Evolutionary conservation across 2,797 vertebrate genomes (phyloP).

Genomic region (Enteromius viviparus): DNA sequence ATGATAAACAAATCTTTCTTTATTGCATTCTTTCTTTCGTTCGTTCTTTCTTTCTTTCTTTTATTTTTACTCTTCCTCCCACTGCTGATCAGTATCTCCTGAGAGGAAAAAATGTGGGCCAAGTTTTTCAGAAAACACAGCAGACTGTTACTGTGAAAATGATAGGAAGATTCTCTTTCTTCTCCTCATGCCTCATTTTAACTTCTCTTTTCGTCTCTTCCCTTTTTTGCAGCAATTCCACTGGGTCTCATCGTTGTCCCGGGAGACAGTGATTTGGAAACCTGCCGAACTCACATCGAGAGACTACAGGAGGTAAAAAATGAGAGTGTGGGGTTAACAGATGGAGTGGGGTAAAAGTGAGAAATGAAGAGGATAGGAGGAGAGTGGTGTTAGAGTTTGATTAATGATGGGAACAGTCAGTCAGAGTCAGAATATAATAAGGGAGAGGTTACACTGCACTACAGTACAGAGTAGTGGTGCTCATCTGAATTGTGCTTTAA

Average conservation of each 20-base stretch:
- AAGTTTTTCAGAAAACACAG: slow-evolving; percentile 18
- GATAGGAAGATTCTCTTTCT: slow-evolving; percentile 24
- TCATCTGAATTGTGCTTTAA: background rate
- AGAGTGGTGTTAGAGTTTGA: slow-evolving; percentile 32
- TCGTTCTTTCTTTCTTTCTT: background rate
- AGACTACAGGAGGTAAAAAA: slow-evolving; percentile 88
- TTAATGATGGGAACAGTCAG: slow-evolving; percentile 23
- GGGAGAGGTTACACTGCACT: background rate
- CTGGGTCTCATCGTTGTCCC: slow-evolving; percentile 92
- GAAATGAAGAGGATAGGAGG: slow-evolving; percentile 12
- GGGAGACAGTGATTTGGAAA: slow-evolving; percentile 92
- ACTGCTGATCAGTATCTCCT: slow-evolving; percentile 34
- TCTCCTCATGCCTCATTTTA: slow-evolving; percentile 6
- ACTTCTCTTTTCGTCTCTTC: slow-evolving; percentile 64
- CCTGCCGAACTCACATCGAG: slow-evolving; percentile 89
- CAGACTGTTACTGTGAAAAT: slow-evolving; percentile 10
- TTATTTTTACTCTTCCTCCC: slow-evolving; percentile 1
- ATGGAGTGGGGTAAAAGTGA: slow-evolving; percentile 1
- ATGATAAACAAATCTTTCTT: background rate
- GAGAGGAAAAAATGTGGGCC: slow-evolving; percentile 40
- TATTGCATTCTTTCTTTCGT: slow-evolving; percentile 10
- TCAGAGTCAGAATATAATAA: background rate
- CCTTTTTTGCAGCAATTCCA: slow-evolving; percentile 81
- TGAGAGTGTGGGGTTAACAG: slow-evolving; percentile 3
- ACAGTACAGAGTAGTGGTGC: background rate